Conservation (phyloP, 2,797 vertebrate genomes). For the Pipistrellus pygmaeus region DNA sequence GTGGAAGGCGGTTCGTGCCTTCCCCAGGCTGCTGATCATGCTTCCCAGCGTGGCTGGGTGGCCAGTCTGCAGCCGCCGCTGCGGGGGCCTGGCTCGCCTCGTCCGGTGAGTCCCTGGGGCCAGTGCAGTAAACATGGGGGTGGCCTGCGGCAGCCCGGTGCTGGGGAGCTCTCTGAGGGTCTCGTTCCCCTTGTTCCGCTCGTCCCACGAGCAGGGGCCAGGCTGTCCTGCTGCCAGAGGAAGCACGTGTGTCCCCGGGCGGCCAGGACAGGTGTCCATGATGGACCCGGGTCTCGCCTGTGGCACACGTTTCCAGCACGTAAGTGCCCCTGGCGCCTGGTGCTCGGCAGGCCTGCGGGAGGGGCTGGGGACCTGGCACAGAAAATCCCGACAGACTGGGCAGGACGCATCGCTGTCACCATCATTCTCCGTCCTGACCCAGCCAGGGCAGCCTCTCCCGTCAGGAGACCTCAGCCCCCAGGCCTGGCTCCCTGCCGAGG, state of each 20-base stretch:
- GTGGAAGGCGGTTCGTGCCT: accelerated
- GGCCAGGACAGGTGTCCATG: accelerated
- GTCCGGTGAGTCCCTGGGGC: accelerated
- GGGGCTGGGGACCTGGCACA: neutral
- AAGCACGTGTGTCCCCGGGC: accelerated
- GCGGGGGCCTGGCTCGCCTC: accelerated
- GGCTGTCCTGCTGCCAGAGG: no score
- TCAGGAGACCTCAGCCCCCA: accelerated
- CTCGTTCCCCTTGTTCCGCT: no score
- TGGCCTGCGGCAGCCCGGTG: accelerated
- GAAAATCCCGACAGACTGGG: no score
- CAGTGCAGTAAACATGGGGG: accelerated
- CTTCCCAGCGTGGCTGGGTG: neutral
- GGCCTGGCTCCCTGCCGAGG: accelerated
- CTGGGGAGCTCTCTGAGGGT: accelerated
- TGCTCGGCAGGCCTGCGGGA: accelerated
- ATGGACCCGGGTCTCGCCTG: accelerated
- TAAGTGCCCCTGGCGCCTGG: accelerated
- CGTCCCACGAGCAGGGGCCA: neutral
- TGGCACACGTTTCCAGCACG: accelerated
- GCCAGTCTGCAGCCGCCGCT: accelerated
- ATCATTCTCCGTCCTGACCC: no score
- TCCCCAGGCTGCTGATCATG: neutral
- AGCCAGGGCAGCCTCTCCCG: accelerated
- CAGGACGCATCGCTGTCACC: accelerated